phyloP scores from a whole-genome alignment of 2,888 invertebrate genomes.

The Sphaerophoria rueppellii region DNA sequence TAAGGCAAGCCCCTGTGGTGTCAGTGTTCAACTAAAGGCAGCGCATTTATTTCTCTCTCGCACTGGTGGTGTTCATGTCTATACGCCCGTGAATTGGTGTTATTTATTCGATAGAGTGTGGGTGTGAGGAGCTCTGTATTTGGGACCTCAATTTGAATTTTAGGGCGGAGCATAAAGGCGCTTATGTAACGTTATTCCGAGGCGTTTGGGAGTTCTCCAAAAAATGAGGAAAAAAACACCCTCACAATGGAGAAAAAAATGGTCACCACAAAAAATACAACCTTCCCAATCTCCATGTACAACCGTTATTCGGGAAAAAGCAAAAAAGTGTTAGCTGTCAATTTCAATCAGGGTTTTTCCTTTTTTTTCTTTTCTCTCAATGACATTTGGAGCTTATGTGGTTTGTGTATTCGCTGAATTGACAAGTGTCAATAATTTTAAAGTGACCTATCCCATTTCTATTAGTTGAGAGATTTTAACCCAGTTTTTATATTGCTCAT shows the following conservation, averaged over 20 bases:
- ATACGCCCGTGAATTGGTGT: slow-evolving; percentile 47
- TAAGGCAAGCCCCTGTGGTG: neutral
- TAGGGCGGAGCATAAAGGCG: slow-evolving; percentile 68
- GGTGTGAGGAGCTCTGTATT: slow-evolving; percentile 59
- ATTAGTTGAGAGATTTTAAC: slow-evolving; percentile 10
- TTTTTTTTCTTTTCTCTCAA: neutral
- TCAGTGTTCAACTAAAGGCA: too few relatives aligned
- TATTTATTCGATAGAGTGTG: slow-evolving; percentile 63
- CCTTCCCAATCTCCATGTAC: neutral
- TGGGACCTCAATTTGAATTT: slow-evolving; percentile 63
- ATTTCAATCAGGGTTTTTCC: slow-evolving; percentile 37
- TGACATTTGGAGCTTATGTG: slow-evolving; percentile 37
- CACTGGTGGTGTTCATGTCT: slow-evolving; percentile 28
- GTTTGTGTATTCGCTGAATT: slow-evolving; percentile 19
- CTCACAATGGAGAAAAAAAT: neutral
- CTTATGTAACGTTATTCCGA: slow-evolving; percentile 54
- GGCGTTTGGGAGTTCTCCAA: slow-evolving; percentile 45
- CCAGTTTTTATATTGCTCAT: slow-evolving; percentile 2
- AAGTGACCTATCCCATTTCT: slow-evolving; percentile 27
- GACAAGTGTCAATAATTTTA: slow-evolving; percentile 15
- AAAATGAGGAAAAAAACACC: slow-evolving; percentile 34
- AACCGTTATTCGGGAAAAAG: neutral
- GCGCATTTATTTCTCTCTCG: slow-evolving; percentile 20
- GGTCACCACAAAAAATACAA: neutral
- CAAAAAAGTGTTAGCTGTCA: slow-evolving; percentile 43